Evolutionary conservation across 2,888 invertebrate species (phyloP), one percentile per base, ranked within the genome.

Genomic region (Eupithecia abbreviata): DNA sequence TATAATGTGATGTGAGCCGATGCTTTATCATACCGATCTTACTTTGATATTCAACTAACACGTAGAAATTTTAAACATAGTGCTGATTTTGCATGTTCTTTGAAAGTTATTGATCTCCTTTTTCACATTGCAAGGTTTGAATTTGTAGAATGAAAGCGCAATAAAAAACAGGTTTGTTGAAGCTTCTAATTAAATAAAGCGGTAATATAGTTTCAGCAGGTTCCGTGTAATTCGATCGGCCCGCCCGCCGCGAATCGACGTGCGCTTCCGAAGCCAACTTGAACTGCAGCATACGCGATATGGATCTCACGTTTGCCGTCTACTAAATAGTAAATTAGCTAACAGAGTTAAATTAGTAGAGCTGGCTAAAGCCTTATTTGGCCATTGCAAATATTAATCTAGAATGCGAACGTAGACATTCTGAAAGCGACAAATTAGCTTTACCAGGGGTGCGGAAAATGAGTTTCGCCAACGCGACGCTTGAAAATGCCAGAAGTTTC

Each of bases 301-400:
- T 90, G 90, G 88, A 94, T 93, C 93, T 93, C 94, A 93, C 93
- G 93, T 92, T 93, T 91, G 90, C 92, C 86, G 85, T 86, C 89
- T 87, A 90, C 92, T 92, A 93, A 93, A 93, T 93, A 92, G 89
- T 93, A 93, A 93, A 92, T 93, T 92, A 93, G 92, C 90, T 90
- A 89, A 91, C 91, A 84, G 88, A 91, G 88, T 90, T 92, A 90
- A 93, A 92, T 93, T 91, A 90, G 90, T 90, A 84, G 80, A 85
- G 85, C 87, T 85, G 84, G 85, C 87, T 85, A 83, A 45, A 79
- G 78, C 83, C 81, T 81, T 84, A 81, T 84, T 85, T 78, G 73
- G 81, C 80, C 72, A 79, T 77, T 83, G 82, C 81, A 79, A 83
- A 82, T 82, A 72, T 73, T 74, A 62, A n/a, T 71, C 12, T 66